These are phyloP conservation scores for Labeo catla DNA, from an alignment of 2,113 vertebrate species.

Conservation along the genomic window DNA sequence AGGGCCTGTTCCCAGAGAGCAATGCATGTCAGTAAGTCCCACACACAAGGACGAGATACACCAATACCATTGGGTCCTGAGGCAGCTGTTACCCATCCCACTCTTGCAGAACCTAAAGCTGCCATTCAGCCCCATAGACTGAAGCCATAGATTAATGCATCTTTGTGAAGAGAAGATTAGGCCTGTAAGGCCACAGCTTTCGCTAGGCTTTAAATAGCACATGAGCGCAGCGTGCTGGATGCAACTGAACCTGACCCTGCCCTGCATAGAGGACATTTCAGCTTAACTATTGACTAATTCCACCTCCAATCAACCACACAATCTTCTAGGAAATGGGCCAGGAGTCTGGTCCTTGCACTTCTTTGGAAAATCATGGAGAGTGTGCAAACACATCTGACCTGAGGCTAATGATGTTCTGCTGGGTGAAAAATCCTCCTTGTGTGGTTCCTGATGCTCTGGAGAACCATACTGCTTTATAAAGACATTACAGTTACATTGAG, in stretches of 20 bases:
- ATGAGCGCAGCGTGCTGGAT: constrained; percentile 25
- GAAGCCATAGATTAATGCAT: constrained; percentile 53
- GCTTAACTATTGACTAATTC: constrained; percentile 50
- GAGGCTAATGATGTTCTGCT: constrained; percentile 12
- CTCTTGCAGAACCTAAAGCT: background rate
- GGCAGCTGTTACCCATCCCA: background rate
- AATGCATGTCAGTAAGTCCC: background rate
- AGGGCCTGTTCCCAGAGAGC: background rate
- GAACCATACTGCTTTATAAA: background rate
- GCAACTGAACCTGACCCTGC: constrained; percentile 40
- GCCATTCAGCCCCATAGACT: constrained; percentile 8
- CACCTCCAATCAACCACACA: constrained; percentile 39
- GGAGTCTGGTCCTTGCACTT: constrained; percentile 40
- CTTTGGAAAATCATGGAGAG: constrained; percentile 58
- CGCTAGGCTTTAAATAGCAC: constrained; percentile 48
- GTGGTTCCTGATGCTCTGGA: background rate
- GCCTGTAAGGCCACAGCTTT: constrained; percentile 48
- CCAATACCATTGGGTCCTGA: background rate
- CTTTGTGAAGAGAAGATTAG: constrained; percentile 57
- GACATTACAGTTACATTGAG: background rate
- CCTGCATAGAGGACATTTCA: constrained; percentile 49
- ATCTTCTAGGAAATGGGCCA: constrained; percentile 38
- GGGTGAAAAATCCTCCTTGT: background rate
- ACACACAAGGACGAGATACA: background rate
- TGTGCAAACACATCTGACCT: constrained; percentile 23